phyloP scores from a whole-genome alignment of 2,113 vertebrate genomes.

The Phylloscopus trochilus region DNA sequence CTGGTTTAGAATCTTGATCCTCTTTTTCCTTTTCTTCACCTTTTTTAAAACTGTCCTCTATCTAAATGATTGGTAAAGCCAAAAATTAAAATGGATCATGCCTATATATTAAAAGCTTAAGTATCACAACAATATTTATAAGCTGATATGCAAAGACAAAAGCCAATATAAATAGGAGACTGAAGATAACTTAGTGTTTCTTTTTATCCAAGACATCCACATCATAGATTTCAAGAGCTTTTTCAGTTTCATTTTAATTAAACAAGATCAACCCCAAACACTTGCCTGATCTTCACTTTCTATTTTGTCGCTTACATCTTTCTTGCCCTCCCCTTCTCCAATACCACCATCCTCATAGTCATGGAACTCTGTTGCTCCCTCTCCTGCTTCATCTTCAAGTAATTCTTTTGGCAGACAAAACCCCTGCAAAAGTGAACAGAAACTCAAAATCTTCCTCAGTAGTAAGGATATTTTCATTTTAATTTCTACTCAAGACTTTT shows the following conservation, averaged over 20 bases:
- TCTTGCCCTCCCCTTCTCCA: slow-evolving; percentile 91
- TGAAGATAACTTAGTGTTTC: background rate
- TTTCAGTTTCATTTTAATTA: background rate
- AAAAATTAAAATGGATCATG: background rate
- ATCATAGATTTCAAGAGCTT: background rate
- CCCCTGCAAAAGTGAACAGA: slow-evolving; percentile 74
- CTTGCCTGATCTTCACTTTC: slow-evolving; percentile 95
- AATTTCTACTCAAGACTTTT: background rate
- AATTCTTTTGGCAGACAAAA: slow-evolving; percentile 95
- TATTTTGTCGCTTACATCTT: slow-evolving; percentile 95
- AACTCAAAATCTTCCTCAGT: background rate
- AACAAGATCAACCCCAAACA: background rate
- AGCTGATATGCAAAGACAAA: background rate
- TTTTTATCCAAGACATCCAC: background rate
- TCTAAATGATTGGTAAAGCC: slow-evolving; percentile 67
- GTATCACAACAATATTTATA: background rate
- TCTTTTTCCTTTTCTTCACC: slow-evolving; percentile 89
- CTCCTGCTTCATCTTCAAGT: slow-evolving; percentile 81
- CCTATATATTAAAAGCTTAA: background rate
- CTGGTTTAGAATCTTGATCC: slow-evolving; percentile 80
- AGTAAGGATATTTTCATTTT: background rate
- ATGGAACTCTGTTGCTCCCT: slow-evolving; percentile 90
- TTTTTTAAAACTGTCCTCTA: slow-evolving; percentile 89
- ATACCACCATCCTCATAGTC: slow-evolving; percentile 93
- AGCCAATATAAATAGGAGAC: background rate